Evolutionary conservation across 2,113 vertebrate species (phyloP).

Genomic region (Uria lomvia): DNA sequence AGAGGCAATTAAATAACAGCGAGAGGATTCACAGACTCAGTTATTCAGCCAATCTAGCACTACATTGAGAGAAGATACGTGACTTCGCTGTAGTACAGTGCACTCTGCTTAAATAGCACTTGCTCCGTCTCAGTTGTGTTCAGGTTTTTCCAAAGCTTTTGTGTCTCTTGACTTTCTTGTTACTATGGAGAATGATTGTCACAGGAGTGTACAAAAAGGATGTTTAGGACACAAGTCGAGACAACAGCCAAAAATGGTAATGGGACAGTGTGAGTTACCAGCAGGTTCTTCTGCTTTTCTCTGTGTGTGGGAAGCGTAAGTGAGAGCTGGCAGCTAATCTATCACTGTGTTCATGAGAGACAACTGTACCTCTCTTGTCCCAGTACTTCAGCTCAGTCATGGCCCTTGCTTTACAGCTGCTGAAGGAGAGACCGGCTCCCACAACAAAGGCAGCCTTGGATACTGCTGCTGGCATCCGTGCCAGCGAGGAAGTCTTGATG

Average conservation of each 20-base stretch:
- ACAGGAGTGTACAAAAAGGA: not conserved
- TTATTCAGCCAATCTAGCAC: not conserved
- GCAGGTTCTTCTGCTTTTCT: slow-evolving; percentile 5
- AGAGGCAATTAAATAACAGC: not conserved
- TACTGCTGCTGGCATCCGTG: not conserved
- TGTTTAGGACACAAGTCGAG: not conserved
- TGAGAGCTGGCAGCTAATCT: not conserved
- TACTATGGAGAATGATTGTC: not conserved
- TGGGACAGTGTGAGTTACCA: not conserved
- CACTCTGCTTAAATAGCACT: not conserved
- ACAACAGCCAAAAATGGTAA: not conserved
- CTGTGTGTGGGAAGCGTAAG: not conserved
- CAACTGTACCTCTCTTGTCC: not conserved
- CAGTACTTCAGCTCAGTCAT: not conserved
- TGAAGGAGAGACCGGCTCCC: not conserved
- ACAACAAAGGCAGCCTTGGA: not conserved
- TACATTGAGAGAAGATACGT: not conserved
- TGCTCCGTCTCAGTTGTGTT: not conserved
- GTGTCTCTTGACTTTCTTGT: not conserved
- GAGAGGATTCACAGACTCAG: not conserved
- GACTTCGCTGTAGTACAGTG: not conserved
- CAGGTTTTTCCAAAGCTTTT: not conserved
- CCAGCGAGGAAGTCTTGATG: not conserved
- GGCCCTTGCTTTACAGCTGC: not conserved
- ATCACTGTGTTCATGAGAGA: not conserved